Evolutionary conservation across 2,113 vertebrate species (phyloP).

Genomic region (Vicugna pacos): DNA sequence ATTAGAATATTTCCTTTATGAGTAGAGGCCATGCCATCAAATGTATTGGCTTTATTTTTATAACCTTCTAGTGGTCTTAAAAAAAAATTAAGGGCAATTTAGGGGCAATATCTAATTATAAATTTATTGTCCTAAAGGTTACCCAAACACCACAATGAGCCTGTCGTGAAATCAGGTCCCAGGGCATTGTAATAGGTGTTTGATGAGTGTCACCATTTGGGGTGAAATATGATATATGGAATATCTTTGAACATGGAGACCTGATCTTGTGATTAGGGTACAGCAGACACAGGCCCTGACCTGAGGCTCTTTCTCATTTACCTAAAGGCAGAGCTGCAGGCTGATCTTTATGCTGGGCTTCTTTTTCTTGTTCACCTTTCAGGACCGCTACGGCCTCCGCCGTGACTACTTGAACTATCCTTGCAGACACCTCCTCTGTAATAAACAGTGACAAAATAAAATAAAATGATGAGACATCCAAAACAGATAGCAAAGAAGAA

Average conservation of each 20-base stretch:
- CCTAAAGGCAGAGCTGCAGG: conserved; percentile 95
- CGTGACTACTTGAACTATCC: conserved; percentile 99
- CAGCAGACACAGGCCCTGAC: background rate
- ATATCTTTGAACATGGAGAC: background rate
- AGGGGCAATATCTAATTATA: background rate
- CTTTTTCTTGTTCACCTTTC: conserved; percentile 97
- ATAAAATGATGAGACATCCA: conserved; percentile 37
- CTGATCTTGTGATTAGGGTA: background rate
- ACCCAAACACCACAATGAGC: background rate
- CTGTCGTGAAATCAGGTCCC: background rate
- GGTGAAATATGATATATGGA: background rate
- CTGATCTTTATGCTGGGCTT: conserved; percentile 91
- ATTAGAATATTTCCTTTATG: background rate
- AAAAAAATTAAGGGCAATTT: background rate
- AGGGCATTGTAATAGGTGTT: background rate
- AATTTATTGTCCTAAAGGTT: background rate
- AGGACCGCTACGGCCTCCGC: conserved; percentile 98
- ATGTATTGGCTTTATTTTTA: conserved; percentile 13
- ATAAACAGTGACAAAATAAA: conserved; percentile 79
- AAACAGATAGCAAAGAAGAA: background rate
- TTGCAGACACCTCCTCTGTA: conserved; percentile 97
- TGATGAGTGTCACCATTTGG: background rate
- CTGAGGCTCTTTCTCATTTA: conserved; percentile 82
- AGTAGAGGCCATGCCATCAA: background rate
- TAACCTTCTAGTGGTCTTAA: background rate